Percentiles rank a stretch among this genome's conserved stretches.
Conservation (phyloP, 2,888 invertebrate genomes). For the Mythimna lalbum region DNA sequence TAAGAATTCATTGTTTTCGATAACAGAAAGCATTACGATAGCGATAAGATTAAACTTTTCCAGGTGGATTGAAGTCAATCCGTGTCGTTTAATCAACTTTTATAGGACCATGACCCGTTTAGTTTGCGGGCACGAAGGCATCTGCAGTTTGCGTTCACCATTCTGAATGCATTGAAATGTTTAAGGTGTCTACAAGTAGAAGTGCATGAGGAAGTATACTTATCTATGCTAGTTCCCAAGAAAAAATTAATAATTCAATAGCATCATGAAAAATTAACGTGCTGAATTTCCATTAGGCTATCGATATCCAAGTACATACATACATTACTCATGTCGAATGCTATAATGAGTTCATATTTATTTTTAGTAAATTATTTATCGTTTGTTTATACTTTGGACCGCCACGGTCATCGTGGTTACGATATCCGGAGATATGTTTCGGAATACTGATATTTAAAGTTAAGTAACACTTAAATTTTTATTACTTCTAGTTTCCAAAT, state of each 20-base stretch:
- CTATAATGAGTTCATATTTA: constrained; percentile 42
- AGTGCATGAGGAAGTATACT: neutral
- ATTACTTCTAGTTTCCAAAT: neutral
- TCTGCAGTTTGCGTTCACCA: constrained; percentile 10
- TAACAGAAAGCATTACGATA: constrained; percentile 1
- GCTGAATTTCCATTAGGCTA: constrained; percentile 7
- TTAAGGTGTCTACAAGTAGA: neutral
- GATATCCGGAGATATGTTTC: constrained; percentile 23
- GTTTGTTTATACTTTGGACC: constrained; percentile 39
- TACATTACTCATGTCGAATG: constrained; percentile 27
- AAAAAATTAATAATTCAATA: neutral
- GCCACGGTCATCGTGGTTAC: constrained; percentile 6
- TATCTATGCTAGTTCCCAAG: neutral
- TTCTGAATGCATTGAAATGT: neutral
- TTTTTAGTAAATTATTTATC: constrained; percentile 39
- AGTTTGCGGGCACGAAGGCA: constrained; percentile 27
- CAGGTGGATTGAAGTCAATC: constrained; percentile 5
- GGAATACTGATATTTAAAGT: neutral
- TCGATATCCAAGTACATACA: constrained; percentile 5
- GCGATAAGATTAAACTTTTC: constrained; percentile 5
- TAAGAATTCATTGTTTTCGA: constrained; percentile 9
- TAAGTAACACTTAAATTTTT: neutral
- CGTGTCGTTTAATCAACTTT: constrained; percentile 17
- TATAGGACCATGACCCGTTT: constrained; percentile 49
- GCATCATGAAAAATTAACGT: neutral